Percentiles rank a stretch among this genome's conserved stretches.
These are phyloP conservation scores for Tachysurus fulvidraco DNA, from an alignment of 2,113 vertebrate genomes.

Conservation along the genomic window DNA sequence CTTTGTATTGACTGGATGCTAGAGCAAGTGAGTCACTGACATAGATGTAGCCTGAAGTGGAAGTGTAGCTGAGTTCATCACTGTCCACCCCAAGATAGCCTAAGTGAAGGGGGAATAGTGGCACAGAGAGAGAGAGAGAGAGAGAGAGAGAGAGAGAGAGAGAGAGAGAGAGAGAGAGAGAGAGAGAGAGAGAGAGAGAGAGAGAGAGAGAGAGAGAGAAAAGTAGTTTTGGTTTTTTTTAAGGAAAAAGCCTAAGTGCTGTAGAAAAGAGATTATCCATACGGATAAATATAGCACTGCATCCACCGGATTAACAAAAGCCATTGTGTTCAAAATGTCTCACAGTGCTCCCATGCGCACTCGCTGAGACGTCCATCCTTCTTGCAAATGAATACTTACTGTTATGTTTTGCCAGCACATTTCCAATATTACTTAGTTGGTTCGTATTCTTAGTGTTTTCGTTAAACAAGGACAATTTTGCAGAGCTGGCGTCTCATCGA, in stretches of 20 bases:
- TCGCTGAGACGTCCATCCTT: constrained; percentile 22
- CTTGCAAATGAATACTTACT: constrained; percentile 18
- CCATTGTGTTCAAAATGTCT: constrained; percentile 53
- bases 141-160: constrained; percentile 42
- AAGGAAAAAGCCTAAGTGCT: constrained; percentile 42
- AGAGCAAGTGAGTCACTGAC: constrained; percentile 40
- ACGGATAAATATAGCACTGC: constrained; percentile 63
- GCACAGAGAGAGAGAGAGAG: constrained; percentile 15
- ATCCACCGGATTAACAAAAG: constrained; percentile 59
- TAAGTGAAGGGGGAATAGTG: neutral
- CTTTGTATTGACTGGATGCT: constrained; percentile 32
- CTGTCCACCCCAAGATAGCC: constrained; percentile 27
- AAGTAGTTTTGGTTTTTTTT: constrained; percentile 56
- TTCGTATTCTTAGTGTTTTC: constrained; percentile 1
- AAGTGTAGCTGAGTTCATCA: constrained; percentile 22
- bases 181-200: constrained; percentile 39
- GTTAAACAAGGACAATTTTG: neutral
- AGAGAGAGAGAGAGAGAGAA: constrained; percentile 29
- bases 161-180: constrained; percentile 27
- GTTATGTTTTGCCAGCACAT: constrained; percentile 1
- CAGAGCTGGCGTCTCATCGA: neutral
- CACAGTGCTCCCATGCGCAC: constrained; percentile 32
- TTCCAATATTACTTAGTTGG: constrained; percentile 17
- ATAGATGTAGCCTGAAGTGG: constrained; percentile 17
- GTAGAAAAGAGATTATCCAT: constrained; percentile 61